Evolutionary conservation across 1,140 invertebrate species (phyloP).

Genomic region (Drosophila equinoxialis): DNA sequence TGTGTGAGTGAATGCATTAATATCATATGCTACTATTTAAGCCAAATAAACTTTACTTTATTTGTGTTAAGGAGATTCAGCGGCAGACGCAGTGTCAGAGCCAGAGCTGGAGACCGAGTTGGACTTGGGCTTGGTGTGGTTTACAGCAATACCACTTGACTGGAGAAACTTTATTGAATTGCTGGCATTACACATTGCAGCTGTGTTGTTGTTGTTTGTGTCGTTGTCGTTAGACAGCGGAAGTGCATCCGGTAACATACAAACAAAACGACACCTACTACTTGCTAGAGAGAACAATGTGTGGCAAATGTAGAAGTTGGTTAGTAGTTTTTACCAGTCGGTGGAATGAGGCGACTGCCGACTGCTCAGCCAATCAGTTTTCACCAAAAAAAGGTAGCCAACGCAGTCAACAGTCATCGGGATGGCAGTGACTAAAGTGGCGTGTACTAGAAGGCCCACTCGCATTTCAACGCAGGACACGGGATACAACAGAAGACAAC

Average conservation of each 20-base stretch:
- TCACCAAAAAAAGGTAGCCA: conserved; percentile 8
- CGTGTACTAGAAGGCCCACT: not conserved
- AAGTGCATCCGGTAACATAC: conserved; percentile 64
- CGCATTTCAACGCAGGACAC: conserved; percentile 26
- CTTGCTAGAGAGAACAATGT: conserved; percentile 38
- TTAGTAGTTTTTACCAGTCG: not conserved
- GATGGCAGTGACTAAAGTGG: not conserved
- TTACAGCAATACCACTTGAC: conserved; percentile 4
- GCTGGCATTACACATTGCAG: conserved; percentile 44
- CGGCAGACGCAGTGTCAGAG: not conserved
- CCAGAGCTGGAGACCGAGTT: not conserved
- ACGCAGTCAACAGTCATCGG: not conserved
- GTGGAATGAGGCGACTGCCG: no score
- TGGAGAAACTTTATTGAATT: conserved; percentile 51
- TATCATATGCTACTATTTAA: conserved; percentile 6
- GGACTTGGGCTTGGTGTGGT: conserved; percentile 9
- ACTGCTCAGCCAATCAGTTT: conserved; percentile 52
- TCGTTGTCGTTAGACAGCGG: conserved; percentile 49
- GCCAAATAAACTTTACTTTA: not conserved
- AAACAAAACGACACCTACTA: conserved; percentile 51
- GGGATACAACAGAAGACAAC: not conserved
- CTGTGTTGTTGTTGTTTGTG: conserved; percentile 38
- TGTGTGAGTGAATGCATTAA: not conserved
- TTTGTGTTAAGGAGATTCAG: conserved; percentile 6
- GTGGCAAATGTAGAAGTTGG: not conserved